Base-by-base conservation (phyloP, 2,888 invertebrate species). In the Euspilapteryx auroguttella region DNA sequence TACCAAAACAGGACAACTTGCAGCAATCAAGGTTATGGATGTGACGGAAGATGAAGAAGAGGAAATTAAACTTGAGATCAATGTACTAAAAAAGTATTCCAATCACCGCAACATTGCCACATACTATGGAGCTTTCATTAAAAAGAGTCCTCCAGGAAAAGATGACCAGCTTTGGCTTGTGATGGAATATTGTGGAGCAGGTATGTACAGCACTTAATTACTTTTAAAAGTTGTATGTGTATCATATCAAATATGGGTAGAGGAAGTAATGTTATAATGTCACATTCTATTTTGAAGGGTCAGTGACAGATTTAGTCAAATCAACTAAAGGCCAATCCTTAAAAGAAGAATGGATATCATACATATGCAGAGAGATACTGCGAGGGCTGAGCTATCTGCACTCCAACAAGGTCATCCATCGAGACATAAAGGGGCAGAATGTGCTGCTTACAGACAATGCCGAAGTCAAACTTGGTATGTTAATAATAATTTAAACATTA, bases 21-120 rank as follows among this genome's bases (percentile, higher is more conserved):
- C 98, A 42, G 99, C 99, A 66, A 99, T 99, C 76, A 99, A 99
- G 82, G 97, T 99, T 59, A 99, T 99, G 99, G 98, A 97, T 75
- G 97, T 99, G 51, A 99, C 97, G 44, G 97, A 98, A 83, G 99
- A 99, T 64, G 99, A 99, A 71, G 99, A 99, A 61, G 99, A 99
- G 76, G 99, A 99, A 81, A 99, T 99, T 45, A 99, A 99, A 71
- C 80, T 99, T 51, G 99, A 99, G 81, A 99, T 99, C 48, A 99
- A 99, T 80, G 99, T 99, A 47, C 82, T 99, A 47, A 99, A 99
- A 78, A 97, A 93, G 82, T 96, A 93, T 78, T 96, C 95, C 37
- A 94, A 96, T 78, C 98, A 99, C 77, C 88, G 97, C 52, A 99
- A 99, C 77, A 99, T 99, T 56, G 99, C 99, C 41, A 99, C 98